A percentile compares a stretch with the other conserved stretches of the same genome.
These are phyloP conservation scores for Pavo muticus DNA, from an alignment of 2,113 vertebrate species.

Conservation along the genomic window DNA sequence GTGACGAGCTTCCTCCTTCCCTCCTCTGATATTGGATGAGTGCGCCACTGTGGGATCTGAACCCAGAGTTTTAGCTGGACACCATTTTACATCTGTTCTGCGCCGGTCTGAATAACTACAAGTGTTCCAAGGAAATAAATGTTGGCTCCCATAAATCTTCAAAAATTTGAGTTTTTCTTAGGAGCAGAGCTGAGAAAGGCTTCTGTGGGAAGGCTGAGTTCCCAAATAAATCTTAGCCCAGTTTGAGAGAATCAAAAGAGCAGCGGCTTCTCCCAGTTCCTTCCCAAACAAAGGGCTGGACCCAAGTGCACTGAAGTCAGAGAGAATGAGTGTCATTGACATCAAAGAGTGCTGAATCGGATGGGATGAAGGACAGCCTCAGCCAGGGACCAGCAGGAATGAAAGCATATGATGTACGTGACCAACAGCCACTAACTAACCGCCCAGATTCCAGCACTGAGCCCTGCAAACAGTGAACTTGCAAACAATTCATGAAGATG, in stretches of 20 bases:
- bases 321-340: neutral
- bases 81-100: neutral
- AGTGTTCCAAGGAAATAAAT: neutral
- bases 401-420: conserved; percentile 44
- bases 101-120: neutral
- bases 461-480: neutral
- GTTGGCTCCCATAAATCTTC: neutral
- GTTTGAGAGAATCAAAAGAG: neutral
- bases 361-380: neutral
- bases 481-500: conserved; percentile 52
- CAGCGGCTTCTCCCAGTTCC: conserved; percentile 20
- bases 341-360: neutral
- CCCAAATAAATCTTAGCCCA: neutral
- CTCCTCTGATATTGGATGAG: neutral
- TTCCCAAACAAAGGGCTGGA: conserved; percentile 33
- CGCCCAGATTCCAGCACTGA: neutral
- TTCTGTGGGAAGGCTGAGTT: neutral
- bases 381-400: conserved; percentile 41
- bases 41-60: neutral
- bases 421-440: conserved; percentile 25
- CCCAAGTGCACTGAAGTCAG: conserved; percentile 10
- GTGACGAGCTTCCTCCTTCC: neutral
- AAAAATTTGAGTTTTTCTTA: neutral
- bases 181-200: neutral
- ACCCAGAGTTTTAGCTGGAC: neutral